Percentiles rank a stretch among this genome's conserved stretches.
phyloP scores from a whole-genome alignment of 2,797 vertebrate species.

The Eleutherodactylus coqui region DNA sequence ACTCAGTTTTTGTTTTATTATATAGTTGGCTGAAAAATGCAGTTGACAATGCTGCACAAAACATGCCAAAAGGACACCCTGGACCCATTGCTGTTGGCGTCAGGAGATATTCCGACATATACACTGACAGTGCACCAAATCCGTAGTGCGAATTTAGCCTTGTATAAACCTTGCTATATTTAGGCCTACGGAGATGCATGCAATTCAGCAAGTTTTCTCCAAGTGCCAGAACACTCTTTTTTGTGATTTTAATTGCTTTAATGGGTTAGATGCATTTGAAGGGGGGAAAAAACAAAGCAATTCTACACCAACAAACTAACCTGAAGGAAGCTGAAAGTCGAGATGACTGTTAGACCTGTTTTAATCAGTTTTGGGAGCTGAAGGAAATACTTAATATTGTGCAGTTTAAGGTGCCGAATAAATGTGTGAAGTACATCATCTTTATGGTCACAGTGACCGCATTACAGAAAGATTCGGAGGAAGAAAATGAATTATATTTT shows the following conservation, averaged over 20 bases:
- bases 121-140: background rate
- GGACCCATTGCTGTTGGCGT: accelerated
- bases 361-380: constrained; percentile 8
- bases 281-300: background rate
- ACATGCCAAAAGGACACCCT: background rate
- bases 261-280: background rate
- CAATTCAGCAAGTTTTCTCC: background rate
- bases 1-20: too few relatives aligned
- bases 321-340: constrained; percentile 12
- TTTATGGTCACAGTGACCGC: constrained; percentile 48
- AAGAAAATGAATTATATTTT: constrained; percentile 27
- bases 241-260: background rate
- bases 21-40: background rate
- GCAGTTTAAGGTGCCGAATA: background rate
- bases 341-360: constrained; percentile 6
- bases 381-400: constrained; percentile 18
- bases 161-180: background rate
- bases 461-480: constrained; percentile 19
- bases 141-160: background rate
- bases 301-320: background rate
- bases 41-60: too few relatives aligned
- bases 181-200: background rate
- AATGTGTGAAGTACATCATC: constrained; percentile 43
- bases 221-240: background rate
- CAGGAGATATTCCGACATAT: background rate